phyloP scores from a whole-genome alignment of 2,888 invertebrate species.

The Heteropelma amictum region DNA sequence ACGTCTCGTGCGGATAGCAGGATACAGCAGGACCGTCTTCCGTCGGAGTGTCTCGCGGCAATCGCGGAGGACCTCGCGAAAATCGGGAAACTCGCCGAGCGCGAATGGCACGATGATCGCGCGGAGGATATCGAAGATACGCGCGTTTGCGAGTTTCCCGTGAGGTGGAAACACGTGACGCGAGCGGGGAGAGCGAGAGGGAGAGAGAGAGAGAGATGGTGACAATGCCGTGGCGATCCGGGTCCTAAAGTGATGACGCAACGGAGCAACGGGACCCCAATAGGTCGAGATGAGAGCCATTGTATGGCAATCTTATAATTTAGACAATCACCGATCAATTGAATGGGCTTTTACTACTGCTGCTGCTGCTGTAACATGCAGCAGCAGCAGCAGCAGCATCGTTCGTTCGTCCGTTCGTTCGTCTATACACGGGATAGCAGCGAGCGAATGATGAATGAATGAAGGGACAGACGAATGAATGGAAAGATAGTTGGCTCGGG shows the following conservation, averaged over 20 bases:
- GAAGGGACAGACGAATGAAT: constrained; percentile 78
- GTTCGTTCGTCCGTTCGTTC: no score
- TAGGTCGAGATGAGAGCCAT: constrained; percentile 78
- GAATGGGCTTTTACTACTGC: constrained; percentile 78
- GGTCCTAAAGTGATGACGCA: constrained; percentile 77
- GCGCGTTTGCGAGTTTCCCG: not conserved
- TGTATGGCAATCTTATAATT: constrained; percentile 79
- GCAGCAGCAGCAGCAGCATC: no score
- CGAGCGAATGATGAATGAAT: constrained; percentile 79
- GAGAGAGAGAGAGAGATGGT: constrained; percentile 13
- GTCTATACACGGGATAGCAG: constrained; percentile 71
- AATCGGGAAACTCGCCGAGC: no score
- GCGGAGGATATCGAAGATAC: not conserved
- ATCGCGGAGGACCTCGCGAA: no score
- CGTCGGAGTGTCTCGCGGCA: no score
- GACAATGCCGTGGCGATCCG: constrained; percentile 31
- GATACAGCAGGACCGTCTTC: no score
- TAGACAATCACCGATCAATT: constrained; percentile 79
- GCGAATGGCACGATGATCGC: not conserved
- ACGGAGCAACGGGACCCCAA: constrained; percentile 77
- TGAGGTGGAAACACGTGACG: not conserved
- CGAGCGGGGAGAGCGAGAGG: not conserved
- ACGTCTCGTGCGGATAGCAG: no score
- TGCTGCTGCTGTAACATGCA: constrained; percentile 77
- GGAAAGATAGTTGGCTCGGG: constrained; percentile 78